Evolutionary conservation across 2,888 invertebrate species (phyloP).

Genomic region (Xanthorhoe designata): DNA sequence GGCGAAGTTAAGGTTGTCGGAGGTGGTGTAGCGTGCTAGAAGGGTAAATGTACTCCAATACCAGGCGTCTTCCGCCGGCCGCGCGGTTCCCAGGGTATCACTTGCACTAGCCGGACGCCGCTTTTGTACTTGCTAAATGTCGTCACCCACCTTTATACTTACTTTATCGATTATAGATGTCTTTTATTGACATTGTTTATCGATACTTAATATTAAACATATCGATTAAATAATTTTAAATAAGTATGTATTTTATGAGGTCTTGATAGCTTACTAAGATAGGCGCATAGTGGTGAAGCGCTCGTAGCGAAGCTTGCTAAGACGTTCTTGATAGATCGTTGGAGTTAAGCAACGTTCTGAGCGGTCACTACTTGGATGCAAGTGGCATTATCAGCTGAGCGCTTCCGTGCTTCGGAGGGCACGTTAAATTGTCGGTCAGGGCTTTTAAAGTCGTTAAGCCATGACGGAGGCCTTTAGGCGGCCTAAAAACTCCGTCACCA

Average conservation of each 20-base stretch:
- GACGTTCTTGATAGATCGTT: too few relatives aligned
- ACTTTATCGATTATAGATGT: constrained; percentile 36
- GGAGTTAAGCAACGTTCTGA: too few relatives aligned
- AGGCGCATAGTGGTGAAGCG: too few relatives aligned
- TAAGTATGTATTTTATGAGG: not conserved
- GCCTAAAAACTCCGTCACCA: too few relatives aligned
- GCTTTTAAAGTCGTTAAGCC: too few relatives aligned
- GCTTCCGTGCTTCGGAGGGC: too few relatives aligned
- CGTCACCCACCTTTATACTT: constrained; percentile 40
- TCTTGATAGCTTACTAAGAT: too few relatives aligned
- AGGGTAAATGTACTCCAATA: constrained; percentile 54
- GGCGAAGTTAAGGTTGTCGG: constrained; percentile 52
- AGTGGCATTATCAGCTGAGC: too few relatives aligned
- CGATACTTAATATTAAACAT: constrained; percentile 20
- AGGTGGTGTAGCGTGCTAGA: constrained; percentile 54
- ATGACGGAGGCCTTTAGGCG: too few relatives aligned
- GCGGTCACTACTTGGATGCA: too few relatives aligned
- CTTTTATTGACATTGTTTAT: constrained; percentile 17
- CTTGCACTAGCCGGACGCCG: constrained; percentile 79
- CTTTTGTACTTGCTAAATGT: constrained; percentile 49
- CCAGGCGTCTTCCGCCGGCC: constrained; percentile 68
- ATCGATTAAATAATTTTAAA: not conserved
- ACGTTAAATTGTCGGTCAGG: too few relatives aligned
- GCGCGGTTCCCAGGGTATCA: constrained; percentile 80
- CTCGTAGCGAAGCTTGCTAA: too few relatives aligned